A percentile compares a stretch with the other conserved stretches of the same genome.
These are phyloP conservation scores for Odontamblyopus rebecca DNA, from an alignment of 2,797 vertebrate genomes.

Conservation along the genomic window DNA sequence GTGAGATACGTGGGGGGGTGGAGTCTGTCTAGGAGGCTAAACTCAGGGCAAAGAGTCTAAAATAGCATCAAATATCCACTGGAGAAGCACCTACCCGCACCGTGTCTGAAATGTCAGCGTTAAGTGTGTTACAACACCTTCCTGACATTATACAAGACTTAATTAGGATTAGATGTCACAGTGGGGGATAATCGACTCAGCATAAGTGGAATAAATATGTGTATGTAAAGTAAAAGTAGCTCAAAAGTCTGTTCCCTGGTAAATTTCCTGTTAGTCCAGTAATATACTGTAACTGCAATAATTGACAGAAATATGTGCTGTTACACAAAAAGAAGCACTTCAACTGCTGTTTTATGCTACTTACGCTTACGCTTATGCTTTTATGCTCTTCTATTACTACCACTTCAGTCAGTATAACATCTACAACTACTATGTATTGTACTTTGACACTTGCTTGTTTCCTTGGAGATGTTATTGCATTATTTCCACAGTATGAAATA, in stretches of 20 bases:
- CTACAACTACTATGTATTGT: neutral
- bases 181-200: slow-evolving; percentile 5
- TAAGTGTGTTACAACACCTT: slow-evolving; percentile 34
- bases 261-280: neutral
- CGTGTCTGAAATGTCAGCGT: slow-evolving; percentile 27
- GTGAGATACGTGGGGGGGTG: slow-evolving; percentile 7
- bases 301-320: neutral
- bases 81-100: slow-evolving; percentile 14
- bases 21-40: slow-evolving; percentile 17
- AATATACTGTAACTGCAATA: neutral
- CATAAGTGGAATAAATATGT: neutral
- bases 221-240: neutral
- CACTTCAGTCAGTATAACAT: neutral
- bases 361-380: too few relatives aligned
- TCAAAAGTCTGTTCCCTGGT: neutral
- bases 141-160: slow-evolving; percentile 44
- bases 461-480: too few relatives aligned
- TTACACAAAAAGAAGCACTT: neutral
- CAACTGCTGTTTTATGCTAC: neutral
- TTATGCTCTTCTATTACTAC: neutral
- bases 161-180: slow-evolving; percentile 39
- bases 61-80: slow-evolving; percentile 4
- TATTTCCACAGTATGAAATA: too few relatives aligned
- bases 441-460: neutral
- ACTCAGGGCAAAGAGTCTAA: slow-evolving; percentile 12